Conservation (phyloP, 2,797 vertebrate species). For the Melanotaenia boesemani region DNA sequence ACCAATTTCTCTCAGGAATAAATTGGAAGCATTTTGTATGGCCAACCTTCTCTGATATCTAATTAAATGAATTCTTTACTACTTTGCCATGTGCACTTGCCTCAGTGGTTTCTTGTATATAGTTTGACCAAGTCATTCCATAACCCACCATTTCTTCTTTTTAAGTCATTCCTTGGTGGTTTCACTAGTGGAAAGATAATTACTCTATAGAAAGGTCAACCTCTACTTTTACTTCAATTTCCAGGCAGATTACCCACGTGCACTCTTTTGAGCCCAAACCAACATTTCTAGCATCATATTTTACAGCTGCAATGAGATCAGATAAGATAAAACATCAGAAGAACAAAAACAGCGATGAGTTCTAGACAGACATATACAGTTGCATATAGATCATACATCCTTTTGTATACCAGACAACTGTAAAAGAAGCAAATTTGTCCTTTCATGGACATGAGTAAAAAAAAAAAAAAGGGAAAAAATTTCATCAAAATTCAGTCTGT, state of each 20-base stretch:
- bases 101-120: neutral
- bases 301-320: neutral
- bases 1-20: neutral
- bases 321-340: neutral
- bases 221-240: neutral
- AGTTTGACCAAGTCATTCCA: neutral
- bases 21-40: neutral
- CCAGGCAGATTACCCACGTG: neutral
- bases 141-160: neutral
- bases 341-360: neutral
- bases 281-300: neutral
- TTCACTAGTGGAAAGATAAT: neutral
- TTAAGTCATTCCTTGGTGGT: neutral
- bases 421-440: constrained; percentile 7
- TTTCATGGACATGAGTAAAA: constrained; percentile 8
- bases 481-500: neutral
- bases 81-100: neutral
- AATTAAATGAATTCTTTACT: too few relatives aligned
- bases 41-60: neutral
- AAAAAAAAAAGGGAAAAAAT: neutral
- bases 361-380: constrained; percentile 6
- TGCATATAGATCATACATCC: neutral
- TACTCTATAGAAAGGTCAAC: neutral
- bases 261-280: neutral
- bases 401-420: constrained; percentile 12